Percentiles rank a stretch among this genome's conserved stretches.
Conservation (phyloP, 2,888 invertebrate genomes). For the Uloborus plumipes region DNA sequence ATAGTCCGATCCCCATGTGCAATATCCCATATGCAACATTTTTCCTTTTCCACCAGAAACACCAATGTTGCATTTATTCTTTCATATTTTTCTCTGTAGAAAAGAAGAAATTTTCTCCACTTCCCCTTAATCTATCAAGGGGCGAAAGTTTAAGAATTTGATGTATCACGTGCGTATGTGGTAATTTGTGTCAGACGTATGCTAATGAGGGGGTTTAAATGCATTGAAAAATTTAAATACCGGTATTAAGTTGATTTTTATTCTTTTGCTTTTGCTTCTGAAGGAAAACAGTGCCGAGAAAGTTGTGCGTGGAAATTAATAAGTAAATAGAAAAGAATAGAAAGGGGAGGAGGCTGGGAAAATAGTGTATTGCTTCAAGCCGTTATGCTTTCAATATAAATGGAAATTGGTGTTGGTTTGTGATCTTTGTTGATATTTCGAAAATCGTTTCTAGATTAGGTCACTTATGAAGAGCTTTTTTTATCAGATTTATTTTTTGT, state of each 20-base stretch:
- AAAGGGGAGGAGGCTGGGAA: slow-evolving; percentile 14
- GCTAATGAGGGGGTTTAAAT: slow-evolving; percentile 62
- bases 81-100: no score
- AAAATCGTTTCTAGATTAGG: slow-evolving; percentile 32
- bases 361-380: slow-evolving; percentile 27
- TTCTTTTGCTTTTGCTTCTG: slow-evolving; percentile 9
- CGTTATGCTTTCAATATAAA: slow-evolving; percentile 51
- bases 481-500: no score
- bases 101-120: slow-evolving; percentile 19
- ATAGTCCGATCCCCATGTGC: no score
- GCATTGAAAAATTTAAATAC: slow-evolving; percentile 63
- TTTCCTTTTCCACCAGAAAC: no score
- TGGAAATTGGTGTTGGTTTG: slow-evolving; percentile 42
- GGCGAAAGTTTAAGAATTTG: slow-evolving; percentile 27
- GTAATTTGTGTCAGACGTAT: slow-evolving; percentile 52
- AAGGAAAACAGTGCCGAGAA: slow-evolving; percentile 21
- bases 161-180: slow-evolving; percentile 35
- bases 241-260: slow-evolving; percentile 54
- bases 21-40: no score
- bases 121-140: slow-evolving; percentile 21
- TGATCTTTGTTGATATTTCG: slow-evolving; percentile 56
- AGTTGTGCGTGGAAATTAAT: slow-evolving; percentile 47
- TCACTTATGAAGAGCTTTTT: slow-evolving; percentile 21
- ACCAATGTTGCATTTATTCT: no score
- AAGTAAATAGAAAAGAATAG: slow-evolving; percentile 25